Conservation (phyloP, 2,888 invertebrate genomes). For the Rhopalosiphum nymphaeae region DNA sequence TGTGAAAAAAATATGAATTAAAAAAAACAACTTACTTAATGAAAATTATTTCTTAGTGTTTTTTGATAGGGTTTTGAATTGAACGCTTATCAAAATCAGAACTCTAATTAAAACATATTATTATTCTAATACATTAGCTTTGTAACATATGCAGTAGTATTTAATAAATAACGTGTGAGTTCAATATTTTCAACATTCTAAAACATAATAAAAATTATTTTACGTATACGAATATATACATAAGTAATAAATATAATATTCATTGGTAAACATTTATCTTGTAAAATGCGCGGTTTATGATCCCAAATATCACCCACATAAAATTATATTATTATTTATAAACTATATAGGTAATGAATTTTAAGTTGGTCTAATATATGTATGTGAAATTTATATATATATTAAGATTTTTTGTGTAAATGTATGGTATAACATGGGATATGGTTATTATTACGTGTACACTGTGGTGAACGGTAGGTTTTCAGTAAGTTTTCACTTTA, state of each 20-base stretch:
- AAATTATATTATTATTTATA: neutral
- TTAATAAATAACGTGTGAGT: slow-evolving; percentile 35
- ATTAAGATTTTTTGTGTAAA: neutral
- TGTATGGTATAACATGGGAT: neutral
- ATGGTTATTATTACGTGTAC: slow-evolving; percentile 13
- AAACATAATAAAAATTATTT: neutral
- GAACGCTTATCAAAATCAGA: slow-evolving; percentile 25
- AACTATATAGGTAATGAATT: neutral
- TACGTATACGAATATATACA: neutral
- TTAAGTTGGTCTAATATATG: neutral
- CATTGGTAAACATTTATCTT: neutral
- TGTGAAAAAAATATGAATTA: neutral
- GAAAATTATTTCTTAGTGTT: neutral
- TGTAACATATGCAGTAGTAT: slow-evolving; percentile 34
- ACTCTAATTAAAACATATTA: neutral
- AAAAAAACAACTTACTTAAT: neutral
- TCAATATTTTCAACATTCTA: slow-evolving; percentile 8
- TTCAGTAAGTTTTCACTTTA: slow-evolving; percentile 69
- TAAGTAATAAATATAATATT: neutral
- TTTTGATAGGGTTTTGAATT: slow-evolving; percentile 45
- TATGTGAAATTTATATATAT: neutral
- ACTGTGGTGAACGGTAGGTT: slow-evolving; percentile 38
- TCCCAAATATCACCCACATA: slow-evolving; percentile 36
- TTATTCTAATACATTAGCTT: neutral
- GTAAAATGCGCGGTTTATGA: slow-evolving; percentile 50